Evolutionary conservation across 2,113 vertebrate species (phyloP).

Genomic region (Seriola quinqueradiata): DNA sequence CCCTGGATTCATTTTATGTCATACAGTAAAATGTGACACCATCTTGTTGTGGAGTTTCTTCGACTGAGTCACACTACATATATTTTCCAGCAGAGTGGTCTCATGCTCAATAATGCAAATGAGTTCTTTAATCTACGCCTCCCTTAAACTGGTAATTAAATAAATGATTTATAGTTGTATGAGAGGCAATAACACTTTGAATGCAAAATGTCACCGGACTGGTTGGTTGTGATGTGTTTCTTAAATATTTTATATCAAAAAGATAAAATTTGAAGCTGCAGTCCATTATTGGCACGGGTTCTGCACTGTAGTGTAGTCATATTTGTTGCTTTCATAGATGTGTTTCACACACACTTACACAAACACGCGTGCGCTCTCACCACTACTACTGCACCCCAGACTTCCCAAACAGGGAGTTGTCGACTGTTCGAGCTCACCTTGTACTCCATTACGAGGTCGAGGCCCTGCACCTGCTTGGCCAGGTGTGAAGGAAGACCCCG

Average conservation of each 20-base stretch:
- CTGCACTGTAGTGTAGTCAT: not conserved
- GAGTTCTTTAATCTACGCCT: conserved; percentile 62
- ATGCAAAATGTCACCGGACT: conserved; percentile 55
- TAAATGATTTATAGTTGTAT: conserved; percentile 59
- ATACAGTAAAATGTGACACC: conserved; percentile 56
- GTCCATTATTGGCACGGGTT: conserved; percentile 11
- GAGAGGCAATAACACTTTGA: conserved; percentile 51
- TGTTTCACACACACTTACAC: conserved; percentile 14
- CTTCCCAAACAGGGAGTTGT: conserved; percentile 45
- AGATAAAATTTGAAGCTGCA: conserved; percentile 22
- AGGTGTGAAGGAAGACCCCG: conserved; percentile 75
- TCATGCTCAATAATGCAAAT: conserved; percentile 77
- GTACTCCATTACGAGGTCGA: conserved; percentile 68
- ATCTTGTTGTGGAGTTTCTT: conserved; percentile 54
- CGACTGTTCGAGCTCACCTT: conserved; percentile 68
- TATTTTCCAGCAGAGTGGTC: conserved; percentile 56
- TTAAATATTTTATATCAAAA: conserved; percentile 44
- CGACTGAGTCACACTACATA: conserved; percentile 62
- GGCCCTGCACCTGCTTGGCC: conserved; percentile 78
- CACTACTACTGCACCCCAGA: conserved; percentile 3
- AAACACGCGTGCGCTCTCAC: not conserved
- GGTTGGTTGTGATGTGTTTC: conserved; percentile 40
- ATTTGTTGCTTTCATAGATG: conserved; percentile 4
- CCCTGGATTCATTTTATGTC: conserved; percentile 56
- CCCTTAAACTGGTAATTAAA: conserved; percentile 71